Evolutionary conservation across 2,797 vertebrate species (phyloP).

Genomic region (Halcyon chelicuti): DNA sequence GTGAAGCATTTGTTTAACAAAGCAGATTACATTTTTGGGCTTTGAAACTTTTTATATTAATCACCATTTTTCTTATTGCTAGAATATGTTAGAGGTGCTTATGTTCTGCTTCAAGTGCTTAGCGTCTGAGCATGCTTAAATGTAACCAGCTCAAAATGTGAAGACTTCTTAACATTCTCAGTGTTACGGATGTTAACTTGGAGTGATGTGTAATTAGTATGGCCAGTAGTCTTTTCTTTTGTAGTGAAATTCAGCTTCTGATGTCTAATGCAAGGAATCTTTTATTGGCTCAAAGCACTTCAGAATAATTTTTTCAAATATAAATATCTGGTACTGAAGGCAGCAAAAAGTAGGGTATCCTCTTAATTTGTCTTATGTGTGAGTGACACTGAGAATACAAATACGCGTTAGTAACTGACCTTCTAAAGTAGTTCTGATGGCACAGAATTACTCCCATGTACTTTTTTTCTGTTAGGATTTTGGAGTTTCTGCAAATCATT

Average conservation of each 20-base stretch:
- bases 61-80: background rate
- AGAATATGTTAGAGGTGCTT: background rate
- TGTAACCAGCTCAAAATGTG: background rate
- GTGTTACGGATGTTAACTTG: background rate
- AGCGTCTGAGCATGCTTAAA: background rate
- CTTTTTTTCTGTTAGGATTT: background rate
- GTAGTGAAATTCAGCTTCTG: background rate
- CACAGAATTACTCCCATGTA: background rate
- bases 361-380: background rate
- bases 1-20: background rate
- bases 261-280: background rate
- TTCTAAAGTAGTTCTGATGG: background rate
- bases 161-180: background rate
- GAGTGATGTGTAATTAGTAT: background rate
- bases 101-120: background rate
- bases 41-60: background rate
- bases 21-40: background rate
- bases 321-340: background rate
- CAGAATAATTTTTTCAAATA: background rate
- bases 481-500: background rate
- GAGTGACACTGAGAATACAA: background rate
- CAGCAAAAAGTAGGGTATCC: background rate
- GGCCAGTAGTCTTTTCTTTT: background rate
- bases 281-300: background rate
- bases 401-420: background rate